phyloP scores from a whole-genome alignment of 2,113 vertebrate species.

The chimpanzee (Pan troglodytes) region DNA sequence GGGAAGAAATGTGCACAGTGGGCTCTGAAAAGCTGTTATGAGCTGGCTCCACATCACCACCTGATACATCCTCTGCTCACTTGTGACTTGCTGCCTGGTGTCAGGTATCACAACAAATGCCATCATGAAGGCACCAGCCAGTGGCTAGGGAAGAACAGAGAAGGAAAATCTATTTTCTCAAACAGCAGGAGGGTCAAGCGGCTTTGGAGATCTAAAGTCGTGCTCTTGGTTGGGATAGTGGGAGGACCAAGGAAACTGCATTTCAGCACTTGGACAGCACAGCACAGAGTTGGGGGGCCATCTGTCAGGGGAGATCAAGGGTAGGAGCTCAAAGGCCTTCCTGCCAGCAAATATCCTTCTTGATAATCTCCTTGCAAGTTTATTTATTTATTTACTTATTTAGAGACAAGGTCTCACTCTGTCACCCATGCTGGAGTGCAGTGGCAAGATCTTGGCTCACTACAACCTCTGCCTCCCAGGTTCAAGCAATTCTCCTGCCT shows the following conservation, averaged over 20 bases:
- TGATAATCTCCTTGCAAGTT: neutral
- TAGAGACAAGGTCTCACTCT: too few relatives aligned
- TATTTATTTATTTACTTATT: too few relatives aligned
- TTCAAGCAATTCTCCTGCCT: too few relatives aligned
- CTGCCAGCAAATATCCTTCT: neutral
- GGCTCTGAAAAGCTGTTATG: neutral
- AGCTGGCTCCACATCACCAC: neutral
- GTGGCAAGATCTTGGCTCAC: too few relatives aligned
- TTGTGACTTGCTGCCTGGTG: neutral
- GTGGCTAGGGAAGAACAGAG: neutral
- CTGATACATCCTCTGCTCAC: neutral
- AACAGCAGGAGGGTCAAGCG: neutral
- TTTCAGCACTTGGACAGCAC: neutral
- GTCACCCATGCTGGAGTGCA: too few relatives aligned
- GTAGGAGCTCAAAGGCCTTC: neutral
- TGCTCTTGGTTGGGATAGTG: neutral
- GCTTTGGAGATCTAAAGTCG: neutral
- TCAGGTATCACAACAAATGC: neutral
- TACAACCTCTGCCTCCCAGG: too few relatives aligned
- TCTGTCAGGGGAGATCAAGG: neutral
- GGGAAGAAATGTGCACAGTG: neutral
- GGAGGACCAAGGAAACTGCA: neutral
- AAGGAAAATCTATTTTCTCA: neutral
- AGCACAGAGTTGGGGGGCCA: neutral
- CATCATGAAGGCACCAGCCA: neutral